Evolutionary conservation across 2,888 invertebrate species (phyloP), one percentile per base, ranked within the genome.

Genomic region (Cheilosia pagana): DNA sequence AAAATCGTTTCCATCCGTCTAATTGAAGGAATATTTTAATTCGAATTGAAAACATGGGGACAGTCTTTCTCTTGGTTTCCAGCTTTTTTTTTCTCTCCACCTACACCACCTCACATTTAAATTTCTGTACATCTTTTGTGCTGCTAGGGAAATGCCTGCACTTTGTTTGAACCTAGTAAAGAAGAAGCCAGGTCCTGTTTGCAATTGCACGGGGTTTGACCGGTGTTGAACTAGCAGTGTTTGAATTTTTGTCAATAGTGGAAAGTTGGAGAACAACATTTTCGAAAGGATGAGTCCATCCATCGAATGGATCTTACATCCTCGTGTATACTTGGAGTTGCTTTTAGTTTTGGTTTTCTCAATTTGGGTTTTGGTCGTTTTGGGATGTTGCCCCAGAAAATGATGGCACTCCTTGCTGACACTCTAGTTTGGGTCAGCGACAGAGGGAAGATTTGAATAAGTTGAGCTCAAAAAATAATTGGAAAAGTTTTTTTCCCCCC

Each of bases 11-110:
- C 67, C 72, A 82, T 77, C 77, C 77, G 72, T 77, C 77, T 78
- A 82, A 82, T 82, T 82, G 82, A 78, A 78, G 43, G 72, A 72
- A 82, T 82, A 82, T 77, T 82, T 82, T 82, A 82, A 77, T 82
- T 82, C 72, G 60, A 82, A 77, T 68, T 35, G 77, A 72, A 72
- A 72, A 82, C 81, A 77, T 67, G 41, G 50, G 50, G 50, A 65
- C 65, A 60, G 45, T 35, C 12, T 10, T 31, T 14, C 8, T 23
- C 16, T 62, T n/a, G 19, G 45, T 19, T n/a, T 25, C n/a, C n/a
- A n/a, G 14, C 0, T 16, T 35, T 28, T 39, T 14, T 23, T 23
- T 23, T 21, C 12, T n/a, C 25, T 12, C 45, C 21, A 23, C 31
- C 63, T 67, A 1, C 28, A 8, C 28, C 8, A 28, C 28, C 48